phyloP scores from a whole-genome alignment of 2,797 vertebrate genomes.

The Squalus acanthias region DNA sequence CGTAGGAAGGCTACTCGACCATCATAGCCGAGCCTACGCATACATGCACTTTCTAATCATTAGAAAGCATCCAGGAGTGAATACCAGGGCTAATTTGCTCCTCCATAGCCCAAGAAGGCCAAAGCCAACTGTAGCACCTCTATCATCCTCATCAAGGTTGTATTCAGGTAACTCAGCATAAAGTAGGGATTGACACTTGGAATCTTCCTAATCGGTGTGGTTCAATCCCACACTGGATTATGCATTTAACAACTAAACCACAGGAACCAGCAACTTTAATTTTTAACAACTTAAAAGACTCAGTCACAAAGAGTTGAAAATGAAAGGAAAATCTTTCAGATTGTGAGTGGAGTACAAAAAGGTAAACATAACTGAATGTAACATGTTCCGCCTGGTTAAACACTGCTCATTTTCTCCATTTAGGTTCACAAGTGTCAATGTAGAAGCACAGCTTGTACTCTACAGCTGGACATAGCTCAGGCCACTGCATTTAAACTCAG shows the following conservation, averaged over 20 bases:
- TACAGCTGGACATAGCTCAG: neutral
- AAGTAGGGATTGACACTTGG: too few relatives aligned
- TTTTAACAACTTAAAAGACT: neutral
- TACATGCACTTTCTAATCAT: neutral
- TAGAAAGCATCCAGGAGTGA: neutral
- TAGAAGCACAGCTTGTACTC: neutral
- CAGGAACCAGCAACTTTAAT: neutral
- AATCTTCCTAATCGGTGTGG: neutral
- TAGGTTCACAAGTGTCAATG: neutral
- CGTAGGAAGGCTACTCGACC: too few relatives aligned
- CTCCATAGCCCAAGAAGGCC: too few relatives aligned
- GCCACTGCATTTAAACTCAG: neutral
- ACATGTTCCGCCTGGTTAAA: neutral
- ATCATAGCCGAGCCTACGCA: neutral
- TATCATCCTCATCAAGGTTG: neutral
- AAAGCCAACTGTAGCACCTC: too few relatives aligned
- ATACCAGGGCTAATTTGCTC: neutral
- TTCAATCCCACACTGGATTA: neutral
- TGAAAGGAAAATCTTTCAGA: neutral
- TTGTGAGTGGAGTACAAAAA: neutral
- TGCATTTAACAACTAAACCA: neutral
- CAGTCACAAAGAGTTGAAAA: neutral
- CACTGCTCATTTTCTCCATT: slow-evolving; percentile 8
- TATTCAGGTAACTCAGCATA: neutral
- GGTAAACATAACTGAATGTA: neutral